Conservation (phyloP, 2,888 invertebrate genomes). For the Chymomyza caudatula region DNA sequence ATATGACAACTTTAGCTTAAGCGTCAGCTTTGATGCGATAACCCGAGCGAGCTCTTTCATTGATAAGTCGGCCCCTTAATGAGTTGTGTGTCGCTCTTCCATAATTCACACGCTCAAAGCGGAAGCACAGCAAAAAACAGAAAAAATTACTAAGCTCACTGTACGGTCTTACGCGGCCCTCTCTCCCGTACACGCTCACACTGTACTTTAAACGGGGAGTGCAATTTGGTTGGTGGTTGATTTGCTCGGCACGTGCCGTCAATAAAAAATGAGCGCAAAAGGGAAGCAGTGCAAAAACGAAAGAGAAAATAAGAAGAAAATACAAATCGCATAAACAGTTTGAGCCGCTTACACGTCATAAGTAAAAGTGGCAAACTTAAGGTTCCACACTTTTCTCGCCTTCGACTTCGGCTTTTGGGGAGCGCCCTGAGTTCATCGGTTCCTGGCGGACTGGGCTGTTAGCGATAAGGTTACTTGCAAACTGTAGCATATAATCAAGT, state of each 20-base stretch:
- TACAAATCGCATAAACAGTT: constrained; percentile 63
- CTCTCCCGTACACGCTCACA: not conserved
- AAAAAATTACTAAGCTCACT: not conserved
- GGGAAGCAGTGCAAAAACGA: not conserved
- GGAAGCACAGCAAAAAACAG: not conserved
- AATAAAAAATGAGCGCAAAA: constrained; percentile 49
- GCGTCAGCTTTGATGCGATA: constrained; percentile 27
- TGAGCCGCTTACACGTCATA: constrained; percentile 69
- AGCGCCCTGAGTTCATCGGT: too few relatives aligned
- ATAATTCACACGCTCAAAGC: constrained; percentile 28
- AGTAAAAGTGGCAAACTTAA: constrained; percentile 47
- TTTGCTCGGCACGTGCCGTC: constrained; percentile 60
- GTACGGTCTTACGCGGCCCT: not conserved
- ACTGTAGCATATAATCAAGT: not conserved
- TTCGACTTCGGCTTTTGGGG: too few relatives aligned
- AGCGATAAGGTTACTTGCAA: not conserved
- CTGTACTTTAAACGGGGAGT: not conserved
- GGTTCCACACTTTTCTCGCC: too few relatives aligned
- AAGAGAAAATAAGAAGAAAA: not conserved
- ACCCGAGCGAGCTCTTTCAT: constrained; percentile 30
- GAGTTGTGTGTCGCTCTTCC: constrained; percentile 4
- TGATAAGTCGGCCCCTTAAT: constrained; percentile 4
- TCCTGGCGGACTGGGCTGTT: not conserved
- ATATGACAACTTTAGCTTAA: not conserved
- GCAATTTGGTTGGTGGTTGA: not conserved